Evolutionary conservation across 2,888 invertebrate species (phyloP).

Genomic region (Sipha maydis): DNA sequence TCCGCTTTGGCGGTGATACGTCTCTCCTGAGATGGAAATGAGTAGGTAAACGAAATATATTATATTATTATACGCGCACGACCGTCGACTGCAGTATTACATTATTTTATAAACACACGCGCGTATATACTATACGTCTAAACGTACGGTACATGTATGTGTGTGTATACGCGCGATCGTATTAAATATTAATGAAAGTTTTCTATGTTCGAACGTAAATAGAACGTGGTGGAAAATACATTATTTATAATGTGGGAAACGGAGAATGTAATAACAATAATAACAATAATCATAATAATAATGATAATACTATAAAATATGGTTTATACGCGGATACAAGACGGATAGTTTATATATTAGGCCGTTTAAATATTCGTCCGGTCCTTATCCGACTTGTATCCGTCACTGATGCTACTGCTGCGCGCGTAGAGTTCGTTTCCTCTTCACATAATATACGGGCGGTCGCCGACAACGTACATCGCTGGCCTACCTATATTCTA

Average conservation of each 20-base stretch:
- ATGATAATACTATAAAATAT: no score
- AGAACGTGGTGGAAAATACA: slow-evolving; percentile 31
- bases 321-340: neutral
- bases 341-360: slow-evolving; percentile 36
- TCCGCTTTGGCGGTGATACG: neutral
- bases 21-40: neutral
- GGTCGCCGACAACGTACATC: neutral
- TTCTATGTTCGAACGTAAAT: neutral
- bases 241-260: slow-evolving; percentile 34
- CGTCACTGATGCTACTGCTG: neutral
- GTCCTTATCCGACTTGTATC: slow-evolving; percentile 44
- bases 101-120: no score
- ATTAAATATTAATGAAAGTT: slow-evolving; percentile 36
- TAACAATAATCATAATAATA: no score
- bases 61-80: neutral
- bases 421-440: neutral
- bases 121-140: no score
- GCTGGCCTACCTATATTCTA: no score
- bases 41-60: neutral
- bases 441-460: neutral
- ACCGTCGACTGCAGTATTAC: no score
- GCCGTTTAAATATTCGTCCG: slow-evolving; percentile 51
- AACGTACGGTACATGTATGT: neutral
- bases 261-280: no score
- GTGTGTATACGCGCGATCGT: neutral